Conservation (phyloP, 2,797 vertebrate genomes). For the Gephyroberyx darwinii region DNA sequence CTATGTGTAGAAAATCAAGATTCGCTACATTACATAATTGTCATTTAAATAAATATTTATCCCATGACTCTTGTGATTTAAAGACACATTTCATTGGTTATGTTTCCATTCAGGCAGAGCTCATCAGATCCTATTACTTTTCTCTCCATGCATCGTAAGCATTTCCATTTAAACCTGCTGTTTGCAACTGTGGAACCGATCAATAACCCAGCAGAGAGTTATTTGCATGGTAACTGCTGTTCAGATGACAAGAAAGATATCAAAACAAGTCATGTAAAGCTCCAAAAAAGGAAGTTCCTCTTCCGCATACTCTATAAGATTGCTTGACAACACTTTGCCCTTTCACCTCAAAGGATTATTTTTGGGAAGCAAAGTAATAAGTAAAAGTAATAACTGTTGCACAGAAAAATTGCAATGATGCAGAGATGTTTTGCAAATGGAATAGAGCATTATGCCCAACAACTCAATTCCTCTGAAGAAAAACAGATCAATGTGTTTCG, state of each 20-base stretch:
- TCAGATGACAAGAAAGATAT: conserved; percentile 16
- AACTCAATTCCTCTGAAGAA: conserved; percentile 24
- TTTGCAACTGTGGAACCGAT: conserved; percentile 64
- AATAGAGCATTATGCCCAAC: conserved; percentile 29
- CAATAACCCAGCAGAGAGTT: conserved; percentile 68
- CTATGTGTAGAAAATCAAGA: background rate
- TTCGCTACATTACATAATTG: conserved; percentile 1
- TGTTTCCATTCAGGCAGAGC: conserved; percentile 38
- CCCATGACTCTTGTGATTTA: conserved; percentile 4
- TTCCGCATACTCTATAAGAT: conserved; percentile 2
- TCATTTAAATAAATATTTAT: conserved; percentile 14
- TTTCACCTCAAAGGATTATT: conserved; percentile 41
- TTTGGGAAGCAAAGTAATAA: background rate
- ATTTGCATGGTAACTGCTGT: conserved; percentile 58
- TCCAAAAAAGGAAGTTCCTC: conserved; percentile 7
- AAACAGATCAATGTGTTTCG: conserved; percentile 61
- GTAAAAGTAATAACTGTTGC: conserved; percentile 14
- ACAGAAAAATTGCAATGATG: conserved; percentile 12
- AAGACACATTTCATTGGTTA: conserved; percentile 27
- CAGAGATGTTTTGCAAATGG: conserved; percentile 41
- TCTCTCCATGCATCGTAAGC: conserved; percentile 54
- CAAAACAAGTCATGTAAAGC: conserved; percentile 2
- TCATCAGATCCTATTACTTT: conserved; percentile 63
- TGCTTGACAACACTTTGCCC: conserved; percentile 22
- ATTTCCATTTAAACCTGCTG: conserved; percentile 69